Base-by-base conservation (phyloP, 2,797 vertebrate genomes). In the Tinamus major region DNA sequence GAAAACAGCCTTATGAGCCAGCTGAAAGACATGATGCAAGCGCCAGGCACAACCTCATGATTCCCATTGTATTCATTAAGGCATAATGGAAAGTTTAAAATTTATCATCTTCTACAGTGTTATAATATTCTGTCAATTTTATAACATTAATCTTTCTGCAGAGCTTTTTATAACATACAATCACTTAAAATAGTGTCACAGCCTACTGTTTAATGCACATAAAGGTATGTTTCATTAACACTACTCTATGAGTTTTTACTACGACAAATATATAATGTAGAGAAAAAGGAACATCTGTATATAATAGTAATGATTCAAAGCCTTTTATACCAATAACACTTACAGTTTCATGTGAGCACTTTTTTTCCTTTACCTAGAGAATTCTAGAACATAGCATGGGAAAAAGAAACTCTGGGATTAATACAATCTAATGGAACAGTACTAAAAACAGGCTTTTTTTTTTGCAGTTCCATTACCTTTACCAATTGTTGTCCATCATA, bases 161-260 rank as follows among this genome's bases (percentile, higher is more conserved):
- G 83, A 94, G 94, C 78, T 95, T 96, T 97, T 96, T 96, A 95
- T 96, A 97, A 97, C 95, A 91, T n/a, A 80, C 79, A 95, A 92
- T 97, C 92, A 96, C 94, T 96, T 96, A 96, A 96, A 97, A 96
- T 62, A 92, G 89, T 95, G 95, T 95, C 94, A 96, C 59, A 96
- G 89, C 64, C 91, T 92, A 92, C 95, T 95, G 91, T 97, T 96
- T 95, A 97, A 96, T 91, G 89, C 94, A 92, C 90, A 89, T 89
- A 90, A 82, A 96, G 94, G 94, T 95, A 93, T 79, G 86, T 96
- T 96, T 96, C 95, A 94, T 93, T 95, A 95, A 96, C 94, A 95
- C 65, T 79, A 55, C 24, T 91, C 76, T 46, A 58, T 62, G 89
- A 94, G 92, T 75, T 94, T 92, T 94, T 93, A 96, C 67, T 92